These are phyloP conservation scores for Yoshiicerus persimilis DNA, from an alignment of 1,140 invertebrate species.

Conservation along the genomic window DNA sequence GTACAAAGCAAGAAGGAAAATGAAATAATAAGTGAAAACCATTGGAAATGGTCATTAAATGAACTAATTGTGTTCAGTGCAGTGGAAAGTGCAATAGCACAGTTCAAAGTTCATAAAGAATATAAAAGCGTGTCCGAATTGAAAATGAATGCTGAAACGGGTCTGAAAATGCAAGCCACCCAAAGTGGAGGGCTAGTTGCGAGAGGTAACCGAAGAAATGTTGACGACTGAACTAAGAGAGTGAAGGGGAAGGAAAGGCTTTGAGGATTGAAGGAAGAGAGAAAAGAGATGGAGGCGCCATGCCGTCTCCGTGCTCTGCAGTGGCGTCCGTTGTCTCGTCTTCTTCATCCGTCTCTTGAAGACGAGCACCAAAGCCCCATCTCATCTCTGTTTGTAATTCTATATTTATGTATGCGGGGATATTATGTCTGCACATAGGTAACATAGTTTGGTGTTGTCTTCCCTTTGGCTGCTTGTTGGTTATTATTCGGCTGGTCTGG, in stretches of 20 bases:
- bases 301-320: slow-evolving; percentile 2
- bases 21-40: background rate
- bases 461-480: too few species aligned
- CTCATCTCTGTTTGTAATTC: background rate
- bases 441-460: background rate
- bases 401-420: background rate
- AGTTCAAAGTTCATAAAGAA: too few species aligned
- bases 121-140: too few species aligned
- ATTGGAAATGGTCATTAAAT: too few species aligned
- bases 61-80: background rate
- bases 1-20: background rate
- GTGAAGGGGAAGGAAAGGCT: background rate
- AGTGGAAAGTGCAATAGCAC: background rate
- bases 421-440: background rate
- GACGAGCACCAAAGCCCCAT: background rate
- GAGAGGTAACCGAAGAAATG: background rate
- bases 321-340: slow-evolving; percentile 12
- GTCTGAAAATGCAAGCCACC: background rate
- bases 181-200: background rate
- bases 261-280: background rate
- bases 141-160: background rate
- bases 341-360: background rate
- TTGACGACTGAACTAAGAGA: background rate
- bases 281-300: background rate
- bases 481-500: background rate